Base-by-base conservation (phyloP, 2,797 vertebrate genomes). In the Enoplosus armatus region DNA sequence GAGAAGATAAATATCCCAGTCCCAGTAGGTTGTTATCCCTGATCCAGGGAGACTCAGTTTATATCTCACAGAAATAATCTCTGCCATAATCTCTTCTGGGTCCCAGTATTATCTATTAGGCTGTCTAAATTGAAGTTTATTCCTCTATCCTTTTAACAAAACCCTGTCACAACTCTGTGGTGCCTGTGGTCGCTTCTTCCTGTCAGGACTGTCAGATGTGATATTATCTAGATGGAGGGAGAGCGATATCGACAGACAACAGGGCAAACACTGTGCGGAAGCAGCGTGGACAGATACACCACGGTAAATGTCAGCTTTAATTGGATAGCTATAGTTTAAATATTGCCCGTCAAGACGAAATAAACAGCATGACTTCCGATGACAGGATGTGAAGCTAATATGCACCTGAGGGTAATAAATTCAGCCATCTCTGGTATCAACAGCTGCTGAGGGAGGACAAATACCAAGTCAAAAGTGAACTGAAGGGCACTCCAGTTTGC, bases 291-390 rank as follows among this genome's bases (percentile, higher is more conserved):
- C 82, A 72, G 74, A 89, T 54, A 61, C 70, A 62, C 79, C 77
- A 43, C 27, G 80, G 66, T 89, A 91, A 93, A 93, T 92, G 92
- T 90, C 92, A 91, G 16, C 61, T 90, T 92, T 89, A 90, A 93
- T 92, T 89, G 85, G 72, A 87, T 72, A 80, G 78, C 77, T 63
- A 79, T 90, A 79, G 24, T 88, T 82, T 82, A 77, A 83, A 85
- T 87, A 77, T 75, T 76, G 58, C 79, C 81, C 37, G 65, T 91
- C 82, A 81, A 75, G 85, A 84, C 80, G 73, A 69, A 82, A 85
- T 79, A 89, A 85, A 87, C 86, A 85, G 75, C 62, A 22, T 35
- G 80, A 87, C 51, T 84, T 27, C 67, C 4, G 37, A 51, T 82
- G 83, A 84, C 84, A 91, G 87, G 79, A 87, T 65, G 77, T 87